Conservation (phyloP, 2,797 vertebrate species). For the Chrysocyon brachyurus region DNA sequence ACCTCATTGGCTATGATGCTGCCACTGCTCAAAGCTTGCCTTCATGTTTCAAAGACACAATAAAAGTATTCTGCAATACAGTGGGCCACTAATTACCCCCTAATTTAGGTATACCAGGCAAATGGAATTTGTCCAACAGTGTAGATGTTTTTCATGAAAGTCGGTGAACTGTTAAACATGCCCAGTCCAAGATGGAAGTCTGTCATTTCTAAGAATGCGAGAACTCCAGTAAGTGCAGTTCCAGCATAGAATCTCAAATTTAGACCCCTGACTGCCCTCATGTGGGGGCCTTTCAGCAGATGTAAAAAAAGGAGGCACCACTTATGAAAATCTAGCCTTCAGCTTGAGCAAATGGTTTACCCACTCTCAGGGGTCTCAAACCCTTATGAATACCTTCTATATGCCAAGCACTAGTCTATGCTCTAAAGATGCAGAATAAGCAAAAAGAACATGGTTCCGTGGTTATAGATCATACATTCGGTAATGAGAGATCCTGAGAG, state of each 20-base stretch:
- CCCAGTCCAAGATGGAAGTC: not conserved
- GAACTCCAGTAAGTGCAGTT: not conserved
- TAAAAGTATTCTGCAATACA: not conserved
- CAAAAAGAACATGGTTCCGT: not conserved
- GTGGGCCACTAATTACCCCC: not conserved
- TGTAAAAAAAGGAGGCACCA: not conserved
- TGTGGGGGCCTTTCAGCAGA: not conserved
- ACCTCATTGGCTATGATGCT: no score
- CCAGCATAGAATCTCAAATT: not conserved
- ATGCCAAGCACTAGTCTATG: not conserved
- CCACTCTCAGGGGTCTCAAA: not conserved
- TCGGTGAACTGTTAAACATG: slow-evolving; percentile 7
- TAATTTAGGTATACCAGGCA: not conserved
- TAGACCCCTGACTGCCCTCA: not conserved
- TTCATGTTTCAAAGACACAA: not conserved
- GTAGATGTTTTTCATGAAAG: not conserved
- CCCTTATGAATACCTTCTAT: not conserved
- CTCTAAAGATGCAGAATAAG: not conserved
- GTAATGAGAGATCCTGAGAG: not conserved
- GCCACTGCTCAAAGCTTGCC: not conserved
- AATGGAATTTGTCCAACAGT: not conserved
- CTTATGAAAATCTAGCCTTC: not conserved
- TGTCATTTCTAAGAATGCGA: not conserved
- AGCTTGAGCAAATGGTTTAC: not conserved
- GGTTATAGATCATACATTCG: not conserved